Conservation (phyloP, 2,113 vertebrate species). For the Sinocyclocheilus anshuiensis region DNA sequence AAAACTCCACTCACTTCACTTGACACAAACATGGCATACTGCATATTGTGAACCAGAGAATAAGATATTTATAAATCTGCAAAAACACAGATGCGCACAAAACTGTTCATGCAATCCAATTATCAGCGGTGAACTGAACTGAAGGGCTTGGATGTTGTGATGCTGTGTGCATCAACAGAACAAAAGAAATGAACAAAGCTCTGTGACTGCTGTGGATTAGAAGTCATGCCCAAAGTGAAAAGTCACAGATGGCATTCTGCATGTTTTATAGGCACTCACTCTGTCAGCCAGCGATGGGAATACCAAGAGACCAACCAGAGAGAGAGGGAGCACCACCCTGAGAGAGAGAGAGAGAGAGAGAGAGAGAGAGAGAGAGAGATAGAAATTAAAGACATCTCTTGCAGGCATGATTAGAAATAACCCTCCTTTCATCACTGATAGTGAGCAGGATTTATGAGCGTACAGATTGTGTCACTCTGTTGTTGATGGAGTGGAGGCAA, state of each 20-base stretch:
- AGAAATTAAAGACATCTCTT: slow-evolving; percentile 30
- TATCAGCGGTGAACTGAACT: slow-evolving; percentile 43
- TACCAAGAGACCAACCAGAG: slow-evolving; percentile 33
- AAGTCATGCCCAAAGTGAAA: slow-evolving; percentile 45
- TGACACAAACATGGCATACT: slow-evolving; percentile 12
- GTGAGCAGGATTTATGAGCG: slow-evolving; percentile 23
- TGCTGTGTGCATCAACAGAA: slow-evolving; percentile 40
- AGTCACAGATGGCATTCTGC: slow-evolving; percentile 47
- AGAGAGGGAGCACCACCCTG: not conserved
- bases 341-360: not conserved
- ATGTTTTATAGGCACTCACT: slow-evolving; percentile 49
- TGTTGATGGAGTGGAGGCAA: slow-evolving; percentile 15
- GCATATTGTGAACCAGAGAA: slow-evolving; percentile 20
- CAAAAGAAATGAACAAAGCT: slow-evolving; percentile 49
- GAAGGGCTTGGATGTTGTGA: slow-evolving; percentile 44
- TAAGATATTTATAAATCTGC: slow-evolving; percentile 41
- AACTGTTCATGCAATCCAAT: slow-evolving; percentile 47
- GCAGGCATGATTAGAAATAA: slow-evolving; percentile 23
- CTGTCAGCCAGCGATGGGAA: slow-evolving; percentile 12
- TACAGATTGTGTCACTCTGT: not conserved
- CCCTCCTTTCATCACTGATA: slow-evolving; percentile 13
- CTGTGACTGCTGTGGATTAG: slow-evolving; percentile 49
- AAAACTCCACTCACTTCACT: slow-evolving; percentile 10
- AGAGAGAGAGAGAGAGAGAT: not conserved
- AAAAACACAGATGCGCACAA: not conserved